Base-by-base conservation (phyloP, 2,113 vertebrate species). In the Eudyptes chrysolophus region DNA sequence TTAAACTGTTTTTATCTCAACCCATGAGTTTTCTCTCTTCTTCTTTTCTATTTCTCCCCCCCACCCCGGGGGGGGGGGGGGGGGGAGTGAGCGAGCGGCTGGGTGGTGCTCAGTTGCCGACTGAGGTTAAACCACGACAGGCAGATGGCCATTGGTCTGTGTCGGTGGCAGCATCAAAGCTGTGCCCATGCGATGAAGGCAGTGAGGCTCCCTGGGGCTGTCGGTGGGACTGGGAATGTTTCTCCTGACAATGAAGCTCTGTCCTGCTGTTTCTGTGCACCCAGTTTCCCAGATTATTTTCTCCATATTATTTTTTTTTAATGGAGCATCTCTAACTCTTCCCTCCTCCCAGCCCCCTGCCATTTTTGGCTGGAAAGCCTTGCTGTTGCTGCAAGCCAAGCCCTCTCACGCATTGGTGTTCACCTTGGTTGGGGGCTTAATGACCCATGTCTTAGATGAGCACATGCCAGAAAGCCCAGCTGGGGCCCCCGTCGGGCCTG, bases 401-500 rank as follows among this genome's bases (percentile, higher is more conserved):
- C 48, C 54, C 29, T 75, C 36, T 80, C 21, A 48, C 1, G 12
- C 10, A 2, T 6, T 38, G 46, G 9, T 66, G 51, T 82, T 90
- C 74, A 54, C 61, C 25, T 68, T 80, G 57, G 29, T 5, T 85
- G 65, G 70, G 44, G 49, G 30, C 11, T 90, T 76, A 58, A 64
- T 54, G 42, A 38, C 29, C 48, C 25, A 5, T 26, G 11, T 68
- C 66, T 82, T n/a, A 68, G 29, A 38, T 22, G 10, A 86, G 38
- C 29, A 49, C 13, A 7, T 40, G 36, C 20, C 82, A 82, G 60
- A 62, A 89, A 64, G 29, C 49, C 44, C 62, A 48, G 29, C 58
- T 64, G 26, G 18, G 34, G 6, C 12, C 9, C 17, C 4, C 34
- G 62, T 44, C 3, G 3, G n/a, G 61, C n/a, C 3, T 0, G 0